Evolutionary conservation across 2,113 vertebrate species (phyloP), one percentile per base, ranked within the genome.

Genomic region (Amphiprion percula): DNA sequence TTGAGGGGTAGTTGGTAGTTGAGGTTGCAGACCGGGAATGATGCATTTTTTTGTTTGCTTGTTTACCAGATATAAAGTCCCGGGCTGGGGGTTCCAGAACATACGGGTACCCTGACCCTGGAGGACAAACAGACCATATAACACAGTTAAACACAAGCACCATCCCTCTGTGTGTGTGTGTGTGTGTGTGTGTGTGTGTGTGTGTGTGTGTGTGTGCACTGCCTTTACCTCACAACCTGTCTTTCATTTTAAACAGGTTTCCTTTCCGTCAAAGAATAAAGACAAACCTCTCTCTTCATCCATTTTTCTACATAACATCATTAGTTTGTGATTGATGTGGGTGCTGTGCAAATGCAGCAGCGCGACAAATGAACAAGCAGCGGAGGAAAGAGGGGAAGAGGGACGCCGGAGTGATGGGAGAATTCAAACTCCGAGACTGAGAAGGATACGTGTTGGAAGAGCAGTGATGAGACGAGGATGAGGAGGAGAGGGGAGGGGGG

Each of bases 101-200:
- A 88, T 93, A 94, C 26, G 92, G 90, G 74, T 92, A 95, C 87
- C 94, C 94, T 92, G 89, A 93, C 88, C 94, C 94, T 95, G 91
- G 82, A 90, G 92, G 81, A 87, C 85, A 94, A 77, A 94, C 82
- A 91, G 68, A 94, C 80, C 89, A 93, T 75, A 93, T 53, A 24
- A 90, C 66, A 92, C 11, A 44, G 80, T 94, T 94, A 93, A 82
- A 75, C 78, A 88, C 39, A 71, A 59, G 68, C 50, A 75, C 46
- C 26, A 65, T 67, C 4, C 9, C 16, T 50, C 19, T 10, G 55
- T 17, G n/a, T 4, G 37, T 30, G 24, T 12, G 41, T 73, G 16
- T 49, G 17, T 63, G 19, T 69, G 19, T 76, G 28, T 73, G 16
- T 49, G 17, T 63, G 19, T 69, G 19, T 76, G 28, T 63, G 19